Evolutionary conservation across 2,113 vertebrate genomes (phyloP).

Genomic region (Amphilophus citrinellus): DNA sequence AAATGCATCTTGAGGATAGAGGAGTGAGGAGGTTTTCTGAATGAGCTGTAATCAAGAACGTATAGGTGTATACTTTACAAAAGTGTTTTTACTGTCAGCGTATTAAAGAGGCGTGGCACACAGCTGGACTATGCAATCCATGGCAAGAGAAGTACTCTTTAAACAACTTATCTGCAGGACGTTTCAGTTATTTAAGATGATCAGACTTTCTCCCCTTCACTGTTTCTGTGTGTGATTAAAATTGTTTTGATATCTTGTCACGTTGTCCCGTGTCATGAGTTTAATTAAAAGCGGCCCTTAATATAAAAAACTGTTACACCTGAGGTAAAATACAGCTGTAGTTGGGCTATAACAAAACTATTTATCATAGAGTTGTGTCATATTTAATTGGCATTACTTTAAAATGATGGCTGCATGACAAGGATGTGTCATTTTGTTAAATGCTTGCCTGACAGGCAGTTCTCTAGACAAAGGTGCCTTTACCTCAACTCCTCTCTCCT

Average conservation of each 20-base stretch:
- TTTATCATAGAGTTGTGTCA: neutral
- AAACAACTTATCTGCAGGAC: neutral
- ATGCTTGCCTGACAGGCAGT: neutral
- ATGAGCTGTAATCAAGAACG: neutral
- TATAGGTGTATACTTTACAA: neutral
- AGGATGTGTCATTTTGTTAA: neutral
- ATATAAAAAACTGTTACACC: neutral
- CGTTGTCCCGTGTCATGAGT: neutral
- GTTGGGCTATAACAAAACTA: neutral
- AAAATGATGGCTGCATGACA: neutral
- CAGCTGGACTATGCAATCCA: neutral
- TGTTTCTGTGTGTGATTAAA: neutral
- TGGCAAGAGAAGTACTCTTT: neutral
- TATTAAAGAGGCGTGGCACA: neutral
- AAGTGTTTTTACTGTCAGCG: neutral
- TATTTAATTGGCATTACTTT: neutral
- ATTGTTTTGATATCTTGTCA: neutral
- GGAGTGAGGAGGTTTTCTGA: neutral
- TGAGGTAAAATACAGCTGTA: neutral
- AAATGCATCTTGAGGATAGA: neutral
- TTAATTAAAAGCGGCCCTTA: neutral
- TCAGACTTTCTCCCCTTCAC: neutral
- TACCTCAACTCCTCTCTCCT: neutral
- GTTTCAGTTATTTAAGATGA: neutral
- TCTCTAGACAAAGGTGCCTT: too few species aligned